These are phyloP conservation scores for Tiliacea citrago DNA, from an alignment of 2,888 invertebrate species.

Conservation along the genomic window DNA sequence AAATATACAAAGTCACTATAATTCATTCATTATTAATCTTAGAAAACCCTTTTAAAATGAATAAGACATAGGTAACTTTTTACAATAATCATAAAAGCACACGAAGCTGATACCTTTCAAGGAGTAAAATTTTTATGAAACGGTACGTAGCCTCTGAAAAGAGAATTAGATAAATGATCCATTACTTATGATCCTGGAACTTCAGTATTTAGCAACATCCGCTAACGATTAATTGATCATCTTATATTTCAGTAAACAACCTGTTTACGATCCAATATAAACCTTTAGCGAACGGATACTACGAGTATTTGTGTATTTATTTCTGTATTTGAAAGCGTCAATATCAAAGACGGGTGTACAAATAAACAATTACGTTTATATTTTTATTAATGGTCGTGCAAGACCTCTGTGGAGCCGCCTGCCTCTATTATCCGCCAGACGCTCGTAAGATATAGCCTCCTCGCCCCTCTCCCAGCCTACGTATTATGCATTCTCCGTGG, in stretches of 20 bases:
- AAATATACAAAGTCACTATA: too few relatives aligned
- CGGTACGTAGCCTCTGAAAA: neutral
- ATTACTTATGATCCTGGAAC: slow-evolving; percentile 19
- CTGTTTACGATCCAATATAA: slow-evolving; percentile 42
- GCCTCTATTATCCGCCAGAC: slow-evolving; percentile 67
- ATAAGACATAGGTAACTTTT: neutral
- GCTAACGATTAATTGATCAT: slow-evolving; percentile 75
- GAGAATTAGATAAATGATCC: slow-evolving; percentile 26
- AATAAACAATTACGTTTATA: slow-evolving; percentile 66
- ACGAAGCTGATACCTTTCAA: neutral
- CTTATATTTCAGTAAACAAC: slow-evolving; percentile 74
- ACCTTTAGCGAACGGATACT: slow-evolving; percentile 17
- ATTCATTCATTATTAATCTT: neutral
- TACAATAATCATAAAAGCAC: neutral
- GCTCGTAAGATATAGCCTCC: slow-evolving; percentile 65
- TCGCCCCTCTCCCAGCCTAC: slow-evolving; percentile 62
- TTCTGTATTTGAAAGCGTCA: slow-evolving; percentile 39
- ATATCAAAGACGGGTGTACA: slow-evolving; percentile 48
- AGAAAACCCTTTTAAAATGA: neutral
- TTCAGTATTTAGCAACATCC: slow-evolving; percentile 67
- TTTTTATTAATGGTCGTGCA: slow-evolving; percentile 69
- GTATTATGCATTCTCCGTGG: slow-evolving; percentile 83
- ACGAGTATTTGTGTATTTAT: slow-evolving; percentile 49
- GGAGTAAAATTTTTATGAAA: neutral
- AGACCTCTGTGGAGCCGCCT: slow-evolving; percentile 46